phyloP scores from a whole-genome alignment of 2,797 vertebrate species.

The Gymnoscopelus microlampas region DNA sequence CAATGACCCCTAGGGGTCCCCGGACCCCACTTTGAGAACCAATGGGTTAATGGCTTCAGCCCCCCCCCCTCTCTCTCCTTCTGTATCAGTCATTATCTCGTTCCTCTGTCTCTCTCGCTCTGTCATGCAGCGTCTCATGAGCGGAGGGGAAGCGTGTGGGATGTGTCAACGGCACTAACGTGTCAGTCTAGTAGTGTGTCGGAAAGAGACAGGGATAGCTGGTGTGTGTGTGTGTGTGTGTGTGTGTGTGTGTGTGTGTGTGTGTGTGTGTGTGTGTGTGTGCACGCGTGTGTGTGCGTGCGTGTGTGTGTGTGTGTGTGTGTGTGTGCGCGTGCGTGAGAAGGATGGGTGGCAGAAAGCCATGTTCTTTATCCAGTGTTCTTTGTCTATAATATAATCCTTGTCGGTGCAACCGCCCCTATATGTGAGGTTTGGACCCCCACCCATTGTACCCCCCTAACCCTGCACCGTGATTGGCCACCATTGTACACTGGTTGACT shows the following conservation, averaged over 20 bases:
- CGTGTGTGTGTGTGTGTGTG: constrained; percentile 9
- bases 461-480: too few species aligned
- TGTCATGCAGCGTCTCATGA: constrained; percentile 16
- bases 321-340: background rate
- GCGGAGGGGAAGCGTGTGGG: constrained; percentile 34
- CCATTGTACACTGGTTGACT: too few species aligned
- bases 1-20: too few species aligned
- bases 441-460: too few species aligned
- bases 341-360: background rate
- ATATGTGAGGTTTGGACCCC: too few species aligned
- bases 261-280: constrained; percentile 4
- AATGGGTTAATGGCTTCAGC: background rate
- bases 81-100: constrained; percentile 8
- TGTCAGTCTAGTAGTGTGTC: constrained; percentile 36
- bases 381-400: background rate
- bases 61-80: constrained; percentile 6
- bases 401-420: too few species aligned
- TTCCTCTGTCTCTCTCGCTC: constrained; percentile 15
- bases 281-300: background rate
- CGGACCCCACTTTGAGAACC: too few species aligned
- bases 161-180: constrained; percentile 44
- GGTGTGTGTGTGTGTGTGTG: constrained; percentile 11
- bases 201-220: constrained; percentile 23
- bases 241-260: background rate
- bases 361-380: constrained; percentile 3